Evolutionary conservation across 53 echinoderm and acorn worm genomes (phyloP).

Genomic region (Luidia sarsii): DNA sequence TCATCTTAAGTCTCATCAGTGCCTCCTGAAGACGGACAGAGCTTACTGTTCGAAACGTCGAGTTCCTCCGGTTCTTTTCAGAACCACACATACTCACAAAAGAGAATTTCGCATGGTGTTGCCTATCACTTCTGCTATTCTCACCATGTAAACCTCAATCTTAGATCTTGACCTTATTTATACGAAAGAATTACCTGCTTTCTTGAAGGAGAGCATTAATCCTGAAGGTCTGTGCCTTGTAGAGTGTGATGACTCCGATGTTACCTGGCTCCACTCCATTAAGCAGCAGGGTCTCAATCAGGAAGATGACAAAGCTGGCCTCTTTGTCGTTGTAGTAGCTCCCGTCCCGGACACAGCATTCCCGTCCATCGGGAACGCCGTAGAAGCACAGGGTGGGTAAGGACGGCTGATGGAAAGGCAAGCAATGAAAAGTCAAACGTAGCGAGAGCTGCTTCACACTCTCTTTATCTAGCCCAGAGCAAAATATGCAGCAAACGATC

Average conservation of each 20-base stretch:
- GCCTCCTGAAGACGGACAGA: too few relatives aligned
- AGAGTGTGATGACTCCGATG: constrained; percentile 92
- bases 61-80: too few relatives aligned
- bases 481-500: too few relatives aligned
- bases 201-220: constrained; percentile 65
- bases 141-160: too few relatives aligned
- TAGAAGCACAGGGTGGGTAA: constrained; percentile 91
- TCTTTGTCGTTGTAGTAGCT: constrained; percentile 90
- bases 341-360: constrained; percentile 70
- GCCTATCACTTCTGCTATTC: too few relatives aligned
- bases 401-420: constrained; percentile 3
- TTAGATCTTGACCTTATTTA: too few relatives aligned
- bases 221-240: constrained; percentile 83
- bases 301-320: constrained; percentile 76
- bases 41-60: too few relatives aligned
- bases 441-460: too few relatives aligned
- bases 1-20: too few relatives aligned
- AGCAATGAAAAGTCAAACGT: background rate
- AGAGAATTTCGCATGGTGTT: too few relatives aligned
- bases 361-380: constrained; percentile 80
- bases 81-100: too few relatives aligned
- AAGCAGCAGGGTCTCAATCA: constrained; percentile 71
- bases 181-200: constrained; percentile 73
- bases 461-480: too few relatives aligned
- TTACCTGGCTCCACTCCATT: constrained; percentile 72